These are phyloP conservation scores for Poecilia velifera DNA, from an alignment of 2,797 vertebrate species.

Conservation along the genomic window DNA sequence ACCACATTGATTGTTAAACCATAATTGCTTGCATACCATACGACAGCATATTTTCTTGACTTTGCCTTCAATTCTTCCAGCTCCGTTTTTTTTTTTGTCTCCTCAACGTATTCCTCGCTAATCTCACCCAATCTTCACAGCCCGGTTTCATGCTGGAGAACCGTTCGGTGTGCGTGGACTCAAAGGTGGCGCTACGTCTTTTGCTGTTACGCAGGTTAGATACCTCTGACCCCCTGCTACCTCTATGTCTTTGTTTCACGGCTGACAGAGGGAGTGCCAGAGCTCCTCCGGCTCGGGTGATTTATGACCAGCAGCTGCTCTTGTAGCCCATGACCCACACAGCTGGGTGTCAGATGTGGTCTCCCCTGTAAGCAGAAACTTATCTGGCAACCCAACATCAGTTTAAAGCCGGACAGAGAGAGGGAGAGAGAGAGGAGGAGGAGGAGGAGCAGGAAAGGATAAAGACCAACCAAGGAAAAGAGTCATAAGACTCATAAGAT, in stretches of 20 bases:
- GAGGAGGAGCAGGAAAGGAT: slow-evolving; percentile 28
- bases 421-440: slow-evolving; percentile 33
- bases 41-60: slow-evolving; percentile 54
- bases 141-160: slow-evolving; percentile 18
- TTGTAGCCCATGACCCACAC: slow-evolving; percentile 81
- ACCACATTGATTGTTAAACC: slow-evolving; percentile 64
- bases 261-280: slow-evolving; percentile 93
- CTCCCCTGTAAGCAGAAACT: slow-evolving; percentile 81
- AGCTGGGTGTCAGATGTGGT: slow-evolving; percentile 90
- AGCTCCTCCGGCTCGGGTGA: slow-evolving; percentile 84
- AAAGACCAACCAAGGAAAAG: slow-evolving; percentile 64
- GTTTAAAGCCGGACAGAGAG: slow-evolving; percentile 51
- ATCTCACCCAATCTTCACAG: slow-evolving; percentile 39
- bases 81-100: neutral
- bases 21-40: slow-evolving; percentile 78
- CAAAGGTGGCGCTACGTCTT: slow-evolving; percentile 56
- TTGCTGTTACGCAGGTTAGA: slow-evolving; percentile 70
- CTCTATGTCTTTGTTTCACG: slow-evolving; percentile 95
- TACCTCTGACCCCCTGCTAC: slow-evolving; percentile 81
- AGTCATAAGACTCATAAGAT: slow-evolving; percentile 50
- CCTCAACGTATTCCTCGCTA: slow-evolving; percentile 18
- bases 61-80: slow-evolving; percentile 55
- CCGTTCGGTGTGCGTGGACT: slow-evolving; percentile 14
- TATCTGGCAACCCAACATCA: slow-evolving; percentile 78
- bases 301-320: slow-evolving; percentile 95